Conservation (phyloP, 2,113 vertebrate species). For the Pipa parva region DNA sequence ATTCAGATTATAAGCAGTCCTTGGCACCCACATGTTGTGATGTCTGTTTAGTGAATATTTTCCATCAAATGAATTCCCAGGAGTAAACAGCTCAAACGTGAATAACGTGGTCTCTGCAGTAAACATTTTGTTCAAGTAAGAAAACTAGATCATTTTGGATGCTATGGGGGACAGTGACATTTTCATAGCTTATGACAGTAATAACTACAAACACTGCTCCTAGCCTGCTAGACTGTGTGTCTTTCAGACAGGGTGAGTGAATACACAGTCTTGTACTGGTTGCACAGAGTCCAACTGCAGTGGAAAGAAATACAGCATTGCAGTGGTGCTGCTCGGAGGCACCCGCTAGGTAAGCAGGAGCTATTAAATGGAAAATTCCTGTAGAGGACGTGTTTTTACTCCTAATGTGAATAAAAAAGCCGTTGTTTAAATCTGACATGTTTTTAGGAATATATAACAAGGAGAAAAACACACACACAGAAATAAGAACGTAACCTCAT, state of each 20-base stretch:
- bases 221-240: slow-evolving; percentile 45
- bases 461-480: slow-evolving; percentile 53
- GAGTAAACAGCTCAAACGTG: slow-evolving; percentile 49
- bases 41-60: slow-evolving; percentile 53
- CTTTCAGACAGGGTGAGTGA: slow-evolving; percentile 56
- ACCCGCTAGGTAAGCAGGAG: slow-evolving; percentile 62
- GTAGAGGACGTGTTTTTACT: slow-evolving; percentile 72
- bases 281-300: slow-evolving; percentile 66
- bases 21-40: slow-evolving; percentile 44
- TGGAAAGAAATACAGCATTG: slow-evolving; percentile 73
- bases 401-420: slow-evolving; percentile 73
- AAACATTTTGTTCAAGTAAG: slow-evolving; percentile 37
- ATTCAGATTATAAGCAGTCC: slow-evolving; percentile 44
- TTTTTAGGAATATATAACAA: slow-evolving; percentile 65
- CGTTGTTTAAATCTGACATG: slow-evolving; percentile 69
- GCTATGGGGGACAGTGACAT: slow-evolving; percentile 7
- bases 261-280: slow-evolving; percentile 65
- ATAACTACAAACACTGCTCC: slow-evolving; percentile 40
- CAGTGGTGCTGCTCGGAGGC: slow-evolving; percentile 68
- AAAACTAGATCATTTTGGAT: slow-evolving; percentile 12
- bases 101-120: slow-evolving; percentile 39
- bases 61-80: slow-evolving; percentile 54
- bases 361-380: slow-evolving; percentile 79
- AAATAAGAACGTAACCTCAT: slow-evolving; percentile 69
- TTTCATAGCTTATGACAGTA: slow-evolving; percentile 40